Evolutionary conservation across 2,797 vertebrate species (phyloP).

Genomic region (Vespertilio murinus): DNA sequence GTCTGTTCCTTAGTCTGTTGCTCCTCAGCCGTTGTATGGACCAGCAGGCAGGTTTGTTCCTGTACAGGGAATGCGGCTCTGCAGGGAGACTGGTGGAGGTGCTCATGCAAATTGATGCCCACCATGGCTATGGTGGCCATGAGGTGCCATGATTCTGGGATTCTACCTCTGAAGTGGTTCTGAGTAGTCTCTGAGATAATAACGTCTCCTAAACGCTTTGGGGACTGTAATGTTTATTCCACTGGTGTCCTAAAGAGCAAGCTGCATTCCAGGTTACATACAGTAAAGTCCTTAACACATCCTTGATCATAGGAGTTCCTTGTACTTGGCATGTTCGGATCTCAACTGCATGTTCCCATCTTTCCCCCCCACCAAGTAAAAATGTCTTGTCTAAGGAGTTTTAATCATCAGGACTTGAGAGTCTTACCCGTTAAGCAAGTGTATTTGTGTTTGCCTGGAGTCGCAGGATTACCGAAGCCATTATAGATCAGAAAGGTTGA

Average conservation of each 20-base stretch:
- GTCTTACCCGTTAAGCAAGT: not conserved
- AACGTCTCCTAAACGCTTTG: not conserved
- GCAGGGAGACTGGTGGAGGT: not conserved
- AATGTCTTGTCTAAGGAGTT: not conserved
- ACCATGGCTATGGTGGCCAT: too few species aligned
- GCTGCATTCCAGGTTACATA: conserved; percentile 6
- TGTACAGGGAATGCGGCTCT: accelerated
- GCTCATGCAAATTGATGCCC: not conserved
- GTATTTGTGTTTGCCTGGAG: not conserved
- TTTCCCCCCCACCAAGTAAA: not conserved
- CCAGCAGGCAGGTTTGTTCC: not conserved
- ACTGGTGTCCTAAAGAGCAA: conserved; percentile 22
- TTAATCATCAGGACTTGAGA: not conserved
- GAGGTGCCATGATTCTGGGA: not conserved
- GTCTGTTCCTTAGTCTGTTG: not conserved
- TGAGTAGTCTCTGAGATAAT: not conserved
- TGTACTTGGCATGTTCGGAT: conserved; percentile 22
- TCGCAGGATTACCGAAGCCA: not conserved
- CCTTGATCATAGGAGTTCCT: conserved; percentile 4
- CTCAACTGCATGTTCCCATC: not conserved
- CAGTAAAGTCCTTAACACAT: not conserved
- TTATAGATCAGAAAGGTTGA: not conserved
- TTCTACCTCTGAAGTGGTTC: not conserved
- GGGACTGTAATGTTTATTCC: not conserved
- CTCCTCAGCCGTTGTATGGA: not conserved